These are phyloP conservation scores for Myopa testacea DNA, from an alignment of 2,888 invertebrate genomes.

Conservation along the genomic window DNA sequence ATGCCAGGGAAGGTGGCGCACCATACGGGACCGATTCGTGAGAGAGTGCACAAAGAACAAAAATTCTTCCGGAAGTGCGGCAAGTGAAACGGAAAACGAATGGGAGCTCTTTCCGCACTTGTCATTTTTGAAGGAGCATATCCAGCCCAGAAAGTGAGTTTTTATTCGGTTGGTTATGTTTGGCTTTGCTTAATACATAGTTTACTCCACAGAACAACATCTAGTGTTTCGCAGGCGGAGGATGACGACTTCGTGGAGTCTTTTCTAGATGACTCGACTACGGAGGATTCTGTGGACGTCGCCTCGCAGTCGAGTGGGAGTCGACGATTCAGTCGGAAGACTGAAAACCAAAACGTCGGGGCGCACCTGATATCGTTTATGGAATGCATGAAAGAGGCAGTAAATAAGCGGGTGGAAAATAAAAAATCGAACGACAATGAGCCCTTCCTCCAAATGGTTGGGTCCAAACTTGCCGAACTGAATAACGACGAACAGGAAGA, in stretches of 20 bases:
- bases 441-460: too few species aligned
- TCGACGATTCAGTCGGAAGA: too few species aligned
- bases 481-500: neutral
- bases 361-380: too few species aligned
- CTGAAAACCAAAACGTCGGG: too few species aligned
- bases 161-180: neutral
- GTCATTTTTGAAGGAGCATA: neutral
- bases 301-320: too few species aligned
- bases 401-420: neutral
- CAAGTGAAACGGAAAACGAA: neutral
- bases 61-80: neutral
- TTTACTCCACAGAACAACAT: neutral
- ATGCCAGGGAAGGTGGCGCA: neutral
- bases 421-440: neutral
- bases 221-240: neutral
- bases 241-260: neutral
- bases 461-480: neutral
- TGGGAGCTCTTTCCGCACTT: neutral
- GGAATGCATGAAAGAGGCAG: too few species aligned
- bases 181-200: neutral
- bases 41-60: neutral
- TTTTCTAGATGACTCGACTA: too few species aligned
- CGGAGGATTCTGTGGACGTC: too few species aligned
- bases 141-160: neutral
- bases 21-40: neutral